These are phyloP conservation scores for Melipona quadrifasciata DNA, from an alignment of 1,140 invertebrate genomes.

Conservation along the genomic window DNA sequence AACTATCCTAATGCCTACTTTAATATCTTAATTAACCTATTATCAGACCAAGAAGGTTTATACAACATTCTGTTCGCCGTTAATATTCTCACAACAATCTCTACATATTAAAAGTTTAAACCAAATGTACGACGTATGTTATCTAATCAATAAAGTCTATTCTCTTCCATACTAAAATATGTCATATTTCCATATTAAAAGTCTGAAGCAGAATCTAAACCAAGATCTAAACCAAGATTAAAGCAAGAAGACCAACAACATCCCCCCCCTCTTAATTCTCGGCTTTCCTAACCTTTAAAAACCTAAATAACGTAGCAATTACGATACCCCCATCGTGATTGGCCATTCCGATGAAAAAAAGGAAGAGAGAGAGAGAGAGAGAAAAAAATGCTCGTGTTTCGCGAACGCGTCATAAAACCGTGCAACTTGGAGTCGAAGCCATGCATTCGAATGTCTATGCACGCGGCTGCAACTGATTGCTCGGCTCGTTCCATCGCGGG, in stretches of 20 bases:
- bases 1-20: too few species aligned
- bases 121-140: background rate
- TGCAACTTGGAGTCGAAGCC: background rate
- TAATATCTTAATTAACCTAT: background rate
- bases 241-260: too few species aligned
- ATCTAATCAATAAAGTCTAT: too few species aligned
- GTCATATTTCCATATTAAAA: background rate
- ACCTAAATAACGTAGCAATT: background rate
- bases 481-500: conserved; percentile 6
- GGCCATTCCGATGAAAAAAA: background rate
- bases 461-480: conserved; percentile 59
- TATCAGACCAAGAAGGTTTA: background rate
- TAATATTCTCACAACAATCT: background rate
- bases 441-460: conserved; percentile 41
- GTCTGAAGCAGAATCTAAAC: background rate
- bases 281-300: background rate
- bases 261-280: too few species aligned
- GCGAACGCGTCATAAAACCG: background rate
- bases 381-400: background rate
- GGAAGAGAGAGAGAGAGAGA: too few species aligned
- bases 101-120: too few species aligned
- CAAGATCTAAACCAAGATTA: too few species aligned
- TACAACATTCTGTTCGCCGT: background rate
- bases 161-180: too few species aligned
- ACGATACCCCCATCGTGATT: background rate